Evolutionary conservation across 2,113 vertebrate species (phyloP).

Genomic region (Grallaria varia): DNA sequence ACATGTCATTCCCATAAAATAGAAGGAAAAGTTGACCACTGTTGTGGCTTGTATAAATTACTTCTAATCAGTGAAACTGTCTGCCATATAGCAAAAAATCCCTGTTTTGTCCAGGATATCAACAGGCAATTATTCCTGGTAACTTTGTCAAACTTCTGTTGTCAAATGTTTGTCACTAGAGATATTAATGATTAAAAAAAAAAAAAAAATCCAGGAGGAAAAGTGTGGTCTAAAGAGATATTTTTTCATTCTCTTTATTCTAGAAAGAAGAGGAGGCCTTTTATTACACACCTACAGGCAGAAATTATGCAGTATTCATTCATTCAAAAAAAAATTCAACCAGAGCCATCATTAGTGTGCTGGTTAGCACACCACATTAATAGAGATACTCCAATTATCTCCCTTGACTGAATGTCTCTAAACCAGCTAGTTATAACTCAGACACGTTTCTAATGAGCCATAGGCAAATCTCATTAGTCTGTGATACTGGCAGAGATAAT

Average conservation of each 20-base stretch:
- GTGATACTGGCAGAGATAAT: conserved; percentile 17
- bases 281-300: neutral
- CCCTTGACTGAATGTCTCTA: neutral
- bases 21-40: neutral
- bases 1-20: neutral
- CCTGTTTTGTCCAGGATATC: neutral
- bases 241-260: neutral
- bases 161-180: neutral
- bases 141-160: neutral
- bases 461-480: conserved; percentile 53
- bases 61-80: neutral
- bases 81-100: neutral
- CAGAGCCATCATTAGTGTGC: neutral
- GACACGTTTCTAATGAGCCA: conserved; percentile 28
- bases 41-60: neutral
- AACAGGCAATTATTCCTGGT: neutral
- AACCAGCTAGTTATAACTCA: neutral
- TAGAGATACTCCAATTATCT: conserved; percentile 10
- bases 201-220: neutral
- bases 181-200: neutral
- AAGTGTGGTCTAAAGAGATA: neutral
- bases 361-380: neutral
- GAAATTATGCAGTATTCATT: neutral
- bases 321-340: neutral
- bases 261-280: neutral